phyloP scores from a whole-genome alignment of 2,888 invertebrate species.

The Caenorhabditis sp. region DNA sequence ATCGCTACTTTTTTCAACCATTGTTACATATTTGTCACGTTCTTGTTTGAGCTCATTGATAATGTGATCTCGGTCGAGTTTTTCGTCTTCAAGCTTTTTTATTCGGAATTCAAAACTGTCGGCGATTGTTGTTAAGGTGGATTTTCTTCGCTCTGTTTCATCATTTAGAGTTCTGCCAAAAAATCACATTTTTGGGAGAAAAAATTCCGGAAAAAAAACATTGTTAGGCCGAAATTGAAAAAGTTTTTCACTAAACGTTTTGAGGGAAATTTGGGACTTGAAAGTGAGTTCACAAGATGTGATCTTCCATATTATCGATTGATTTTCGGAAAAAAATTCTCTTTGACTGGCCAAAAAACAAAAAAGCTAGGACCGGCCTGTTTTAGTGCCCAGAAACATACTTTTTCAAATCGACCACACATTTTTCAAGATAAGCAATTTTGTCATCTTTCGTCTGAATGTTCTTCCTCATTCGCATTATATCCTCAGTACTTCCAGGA shows the following conservation, averaged over 20 bases:
- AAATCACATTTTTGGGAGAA: too few species aligned
- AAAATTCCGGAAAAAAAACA: too few species aligned
- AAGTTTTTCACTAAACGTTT: too few species aligned
- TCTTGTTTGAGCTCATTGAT: conserved; percentile 35
- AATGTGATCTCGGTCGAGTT: conserved; percentile 22
- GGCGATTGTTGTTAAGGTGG: conserved; percentile 37
- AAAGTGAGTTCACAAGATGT: too few species aligned
- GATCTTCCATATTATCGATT: too few species aligned
- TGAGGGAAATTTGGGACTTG: too few species aligned
- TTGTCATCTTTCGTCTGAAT: conserved; percentile 62
- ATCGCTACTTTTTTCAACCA: conserved; percentile 42
- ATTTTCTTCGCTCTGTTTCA: conserved; percentile 43
- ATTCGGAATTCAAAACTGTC: conserved; percentile 45
- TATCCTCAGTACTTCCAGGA: conserved; percentile 44
- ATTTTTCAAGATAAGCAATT: conserved; percentile 62
- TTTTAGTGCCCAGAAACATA: conserved; percentile 4
- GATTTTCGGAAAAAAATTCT: too few species aligned
- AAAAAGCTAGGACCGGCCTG: too few species aligned
- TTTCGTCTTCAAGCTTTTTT: conserved; percentile 45
- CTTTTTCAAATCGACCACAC: conserved; percentile 57
- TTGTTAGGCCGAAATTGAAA: background rate
- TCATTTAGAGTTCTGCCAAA: conserved; percentile 46
- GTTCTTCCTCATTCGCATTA: conserved; percentile 54
- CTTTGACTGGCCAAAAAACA: too few species aligned
- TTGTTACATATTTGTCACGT: conserved; percentile 28